Conservation (phyloP, 1,140 invertebrate species). For the Oreohelix idahoensis region DNA sequence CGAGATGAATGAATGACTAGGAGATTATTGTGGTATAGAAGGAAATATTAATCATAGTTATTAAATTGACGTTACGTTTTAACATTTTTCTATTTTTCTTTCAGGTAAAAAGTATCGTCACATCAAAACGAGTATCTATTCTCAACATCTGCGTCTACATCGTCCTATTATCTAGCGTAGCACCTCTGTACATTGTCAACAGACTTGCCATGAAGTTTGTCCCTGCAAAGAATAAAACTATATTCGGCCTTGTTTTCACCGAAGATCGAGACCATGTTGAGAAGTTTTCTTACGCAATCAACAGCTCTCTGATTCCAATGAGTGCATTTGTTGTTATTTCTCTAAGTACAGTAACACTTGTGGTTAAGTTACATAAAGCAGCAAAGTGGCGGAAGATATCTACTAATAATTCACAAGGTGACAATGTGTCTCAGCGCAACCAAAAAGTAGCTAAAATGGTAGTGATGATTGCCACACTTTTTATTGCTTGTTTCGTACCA, state of each 20-base stretch:
- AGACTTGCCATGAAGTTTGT: neutral
- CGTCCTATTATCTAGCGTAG: neutral
- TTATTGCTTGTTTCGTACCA: constrained; percentile 8
- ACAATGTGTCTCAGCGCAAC: neutral
- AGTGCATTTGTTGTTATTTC: neutral
- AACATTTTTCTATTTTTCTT: neutral
- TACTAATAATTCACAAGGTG: neutral
- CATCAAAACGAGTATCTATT: neutral
- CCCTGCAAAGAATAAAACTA: neutral
- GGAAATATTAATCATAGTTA: no score
- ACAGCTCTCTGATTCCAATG: constrained; percentile 1
- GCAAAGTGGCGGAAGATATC: neutral
- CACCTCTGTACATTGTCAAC: constrained; percentile 3
- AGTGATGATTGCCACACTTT: constrained; percentile 13
- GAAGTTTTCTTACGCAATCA: constrained; percentile 8
- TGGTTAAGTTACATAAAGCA: neutral
- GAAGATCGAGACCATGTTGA: neutral
- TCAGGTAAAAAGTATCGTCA: neutral
- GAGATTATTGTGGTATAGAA: no score
- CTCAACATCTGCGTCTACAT: neutral
- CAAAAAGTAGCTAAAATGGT: constrained; percentile 26
- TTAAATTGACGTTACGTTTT: no score
- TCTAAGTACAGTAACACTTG: neutral
- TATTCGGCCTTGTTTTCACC: neutral
- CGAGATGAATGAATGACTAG: no score